Conservation (phyloP, 2,888 invertebrate species). For the Frankliniella intonsa region DNA sequence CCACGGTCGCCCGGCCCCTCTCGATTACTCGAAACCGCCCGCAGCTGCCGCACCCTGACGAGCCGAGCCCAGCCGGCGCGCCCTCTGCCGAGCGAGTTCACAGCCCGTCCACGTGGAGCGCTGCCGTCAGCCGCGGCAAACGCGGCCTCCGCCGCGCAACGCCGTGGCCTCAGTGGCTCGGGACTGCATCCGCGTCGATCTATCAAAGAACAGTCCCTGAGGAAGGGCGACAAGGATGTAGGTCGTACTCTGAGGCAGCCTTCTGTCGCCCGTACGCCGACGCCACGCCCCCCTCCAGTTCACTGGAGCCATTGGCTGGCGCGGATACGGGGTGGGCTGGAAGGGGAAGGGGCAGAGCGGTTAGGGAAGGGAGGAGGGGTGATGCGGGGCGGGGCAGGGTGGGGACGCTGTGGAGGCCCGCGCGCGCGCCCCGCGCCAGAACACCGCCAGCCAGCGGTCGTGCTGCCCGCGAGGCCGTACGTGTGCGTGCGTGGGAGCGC, state of each 20-base stretch:
- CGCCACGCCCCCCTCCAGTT: constrained; percentile 43
- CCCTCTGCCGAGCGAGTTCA: constrained; percentile 3
- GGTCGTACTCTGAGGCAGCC: not conserved
- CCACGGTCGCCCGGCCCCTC: too few relatives aligned
- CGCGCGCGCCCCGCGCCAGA: constrained; percentile 19
- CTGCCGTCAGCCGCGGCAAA: constrained; percentile 46
- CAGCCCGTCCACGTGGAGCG: not conserved
- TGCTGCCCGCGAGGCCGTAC: constrained; percentile 20
- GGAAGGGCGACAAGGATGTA: constrained; percentile 37
- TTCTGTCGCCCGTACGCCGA: not conserved
- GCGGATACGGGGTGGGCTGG: constrained; percentile 42
- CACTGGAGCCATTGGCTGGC: constrained; percentile 41
- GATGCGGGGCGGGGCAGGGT: constrained; percentile 30
- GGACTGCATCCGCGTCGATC: constrained; percentile 44
- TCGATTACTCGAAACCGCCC: constrained; percentile 10
- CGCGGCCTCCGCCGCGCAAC: constrained; percentile 48
- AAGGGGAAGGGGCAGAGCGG: constrained; percentile 43
- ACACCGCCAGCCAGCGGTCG: constrained; percentile 21
- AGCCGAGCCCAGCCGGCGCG: not conserved
- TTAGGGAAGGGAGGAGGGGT: constrained; percentile 45
- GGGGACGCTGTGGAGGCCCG: constrained; percentile 11
- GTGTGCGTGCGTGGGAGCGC: not conserved
- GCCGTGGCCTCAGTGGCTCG: constrained; percentile 52
- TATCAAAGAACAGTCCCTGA: not conserved
- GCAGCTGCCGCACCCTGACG: not conserved